These are phyloP conservation scores for Cyphomyrus plagiostoma DNA, from an alignment of 2,113 vertebrate genomes.

Conservation along the genomic window DNA sequence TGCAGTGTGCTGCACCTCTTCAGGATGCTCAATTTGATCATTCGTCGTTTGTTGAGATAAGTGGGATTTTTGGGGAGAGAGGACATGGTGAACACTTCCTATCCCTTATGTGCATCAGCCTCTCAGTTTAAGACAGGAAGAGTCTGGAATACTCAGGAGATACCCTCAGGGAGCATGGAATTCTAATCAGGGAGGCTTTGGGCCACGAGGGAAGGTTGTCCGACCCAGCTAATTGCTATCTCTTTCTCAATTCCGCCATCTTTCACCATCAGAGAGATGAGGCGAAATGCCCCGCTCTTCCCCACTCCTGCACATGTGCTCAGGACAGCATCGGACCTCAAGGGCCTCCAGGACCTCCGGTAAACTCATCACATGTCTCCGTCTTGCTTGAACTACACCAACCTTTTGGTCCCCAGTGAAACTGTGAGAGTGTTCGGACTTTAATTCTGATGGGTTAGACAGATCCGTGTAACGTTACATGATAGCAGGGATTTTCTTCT, in stretches of 20 bases:
- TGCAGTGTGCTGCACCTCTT: no score
- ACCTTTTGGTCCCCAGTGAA: neutral
- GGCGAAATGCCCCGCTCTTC: slow-evolving; percentile 87
- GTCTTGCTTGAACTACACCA: slow-evolving; percentile 16
- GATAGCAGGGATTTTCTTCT: neutral
- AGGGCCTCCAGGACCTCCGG: slow-evolving; percentile 85
- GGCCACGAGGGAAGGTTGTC: neutral
- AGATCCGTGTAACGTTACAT: neutral
- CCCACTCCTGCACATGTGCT: slow-evolving; percentile 92
- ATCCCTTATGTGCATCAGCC: neutral
- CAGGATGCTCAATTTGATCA: neutral
- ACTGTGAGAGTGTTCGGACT: neutral
- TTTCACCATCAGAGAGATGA: slow-evolving; percentile 80
- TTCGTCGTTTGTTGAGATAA: neutral
- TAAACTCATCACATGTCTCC: slow-evolving; percentile 59
- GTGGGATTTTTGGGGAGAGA: neutral
- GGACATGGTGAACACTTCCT: neutral
- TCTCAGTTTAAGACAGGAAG: neutral
- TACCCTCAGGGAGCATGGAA: neutral
- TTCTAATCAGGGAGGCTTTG: neutral
- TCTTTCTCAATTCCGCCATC: slow-evolving; percentile 8
- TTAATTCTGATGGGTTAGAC: neutral
- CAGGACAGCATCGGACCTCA: slow-evolving; percentile 90
- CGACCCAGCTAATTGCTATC: neutral
- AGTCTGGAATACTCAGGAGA: neutral